Percentiles rank a stretch among this genome's conserved stretches.
Evolutionary conservation across 2,113 vertebrate species (phyloP).

Genomic region (Aix galericulata): DNA sequence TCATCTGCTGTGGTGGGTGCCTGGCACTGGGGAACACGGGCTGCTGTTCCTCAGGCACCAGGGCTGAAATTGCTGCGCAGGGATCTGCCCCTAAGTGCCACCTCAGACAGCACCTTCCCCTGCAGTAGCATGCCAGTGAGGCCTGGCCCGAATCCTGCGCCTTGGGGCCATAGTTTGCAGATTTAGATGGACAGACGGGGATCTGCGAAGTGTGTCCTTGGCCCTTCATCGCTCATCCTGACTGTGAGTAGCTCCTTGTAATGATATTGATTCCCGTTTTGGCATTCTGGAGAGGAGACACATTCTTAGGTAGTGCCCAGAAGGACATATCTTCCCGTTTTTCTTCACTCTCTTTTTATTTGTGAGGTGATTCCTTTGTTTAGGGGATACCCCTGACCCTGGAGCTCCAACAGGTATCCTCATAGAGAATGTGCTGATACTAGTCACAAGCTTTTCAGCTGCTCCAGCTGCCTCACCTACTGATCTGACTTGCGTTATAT

Average conservation of each 20-base stretch:
- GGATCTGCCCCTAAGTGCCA: background rate
- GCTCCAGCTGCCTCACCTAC: background rate
- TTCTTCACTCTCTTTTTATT: background rate
- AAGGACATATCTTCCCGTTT: background rate
- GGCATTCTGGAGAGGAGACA: background rate
- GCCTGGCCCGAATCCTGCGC: background rate
- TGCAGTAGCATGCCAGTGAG: background rate
- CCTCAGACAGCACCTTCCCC: accelerated
- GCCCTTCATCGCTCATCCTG: accelerated
- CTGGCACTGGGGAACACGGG: background rate
- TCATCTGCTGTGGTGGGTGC: background rate
- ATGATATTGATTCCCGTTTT: background rate
- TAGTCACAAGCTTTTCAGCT: background rate
- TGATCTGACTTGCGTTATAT: background rate
- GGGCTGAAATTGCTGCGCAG: background rate
- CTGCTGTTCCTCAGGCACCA: background rate
- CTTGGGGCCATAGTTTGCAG: background rate
- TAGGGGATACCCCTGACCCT: background rate
- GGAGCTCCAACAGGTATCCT: background rate
- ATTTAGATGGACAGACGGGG: background rate
- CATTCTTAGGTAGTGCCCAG: background rate
- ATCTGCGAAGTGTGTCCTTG: background rate
- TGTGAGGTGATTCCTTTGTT: background rate
- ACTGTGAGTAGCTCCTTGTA: background rate
- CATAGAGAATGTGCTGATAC: background rate